A percentile compares a stretch with the other conserved stretches of the same genome.
Conservation (phyloP, 1,140 invertebrate genomes). For the Augochlora pura region DNA sequence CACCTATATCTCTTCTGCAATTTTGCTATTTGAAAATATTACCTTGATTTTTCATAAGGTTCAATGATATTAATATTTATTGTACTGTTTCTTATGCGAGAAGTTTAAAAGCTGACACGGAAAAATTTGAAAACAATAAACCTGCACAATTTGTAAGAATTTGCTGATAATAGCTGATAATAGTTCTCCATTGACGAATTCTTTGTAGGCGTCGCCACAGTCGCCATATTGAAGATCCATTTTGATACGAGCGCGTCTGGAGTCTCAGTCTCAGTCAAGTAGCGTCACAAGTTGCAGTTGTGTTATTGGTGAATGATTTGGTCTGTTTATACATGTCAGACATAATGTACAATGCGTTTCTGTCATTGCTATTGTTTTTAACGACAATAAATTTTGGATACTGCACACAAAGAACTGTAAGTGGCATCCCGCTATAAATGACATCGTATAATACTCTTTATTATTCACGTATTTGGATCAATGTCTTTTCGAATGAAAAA, state of each 20-base stretch:
- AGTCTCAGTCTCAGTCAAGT: constrained; percentile 12
- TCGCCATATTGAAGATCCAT: constrained; percentile 17
- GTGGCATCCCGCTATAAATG: constrained; percentile 5
- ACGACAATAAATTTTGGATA: constrained; percentile 18
- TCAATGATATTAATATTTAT: not conserved
- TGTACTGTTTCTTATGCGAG: not conserved
- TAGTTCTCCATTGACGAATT: not conserved
- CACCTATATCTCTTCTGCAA: too few relatives aligned
- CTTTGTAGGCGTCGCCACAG: not conserved
- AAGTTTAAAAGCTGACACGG: not conserved
- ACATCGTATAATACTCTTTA: not conserved
- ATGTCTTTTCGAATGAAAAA: constrained; percentile 11
- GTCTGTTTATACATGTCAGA: constrained; percentile 18
- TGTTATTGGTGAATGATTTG: constrained; percentile 21
- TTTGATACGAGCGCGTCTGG: constrained; percentile 30
- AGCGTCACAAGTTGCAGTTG: constrained; percentile 29
- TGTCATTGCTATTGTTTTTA: constrained; percentile 42
- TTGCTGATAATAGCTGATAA: not conserved
- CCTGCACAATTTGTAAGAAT: not conserved
- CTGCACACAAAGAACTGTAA: constrained; percentile 47
- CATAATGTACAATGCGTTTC: constrained; percentile 48
- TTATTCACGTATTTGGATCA: not conserved
- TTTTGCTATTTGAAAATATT: not conserved
- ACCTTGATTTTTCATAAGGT: not conserved
- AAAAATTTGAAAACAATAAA: not conserved